These are phyloP conservation scores for Microctenopoma lineatum DNA, from an alignment of 2,797 vertebrate species.

Conservation along the genomic window DNA sequence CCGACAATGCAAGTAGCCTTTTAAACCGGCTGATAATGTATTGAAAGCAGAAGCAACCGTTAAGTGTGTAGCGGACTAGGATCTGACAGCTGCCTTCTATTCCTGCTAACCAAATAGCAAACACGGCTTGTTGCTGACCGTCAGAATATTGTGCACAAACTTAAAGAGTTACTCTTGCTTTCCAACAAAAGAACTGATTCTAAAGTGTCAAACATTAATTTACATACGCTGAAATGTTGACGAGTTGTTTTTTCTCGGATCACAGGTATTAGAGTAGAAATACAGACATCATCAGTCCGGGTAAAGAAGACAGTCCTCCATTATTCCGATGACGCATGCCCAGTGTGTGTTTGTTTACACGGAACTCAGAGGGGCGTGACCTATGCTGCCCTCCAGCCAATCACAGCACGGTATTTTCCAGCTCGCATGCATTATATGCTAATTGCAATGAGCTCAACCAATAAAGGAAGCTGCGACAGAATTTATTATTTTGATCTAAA, in stretches of 20 bases:
- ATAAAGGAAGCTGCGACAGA: too few species aligned
- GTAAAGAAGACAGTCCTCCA: slow-evolving; percentile 79
- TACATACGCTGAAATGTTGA: slow-evolving; percentile 58
- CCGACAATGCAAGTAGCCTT: not conserved
- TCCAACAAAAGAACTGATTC: not conserved
- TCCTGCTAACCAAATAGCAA: slow-evolving; percentile 65
- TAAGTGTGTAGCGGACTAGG: slow-evolving; percentile 28
- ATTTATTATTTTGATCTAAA: too few species aligned
- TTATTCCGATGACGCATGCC: slow-evolving; percentile 83
- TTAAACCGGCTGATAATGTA: not conserved
- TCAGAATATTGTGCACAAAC: slow-evolving; percentile 43
- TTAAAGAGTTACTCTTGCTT: slow-evolving; percentile 8
- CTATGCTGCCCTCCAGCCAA: slow-evolving; percentile 34
- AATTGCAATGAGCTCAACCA: not conserved
- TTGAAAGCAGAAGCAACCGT: not conserved
- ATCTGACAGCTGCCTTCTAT: slow-evolving; percentile 65
- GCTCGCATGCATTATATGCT: slow-evolving; percentile 8
- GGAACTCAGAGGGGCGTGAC: slow-evolving; percentile 49
- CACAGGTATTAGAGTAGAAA: slow-evolving; percentile 53
- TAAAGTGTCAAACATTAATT: slow-evolving; percentile 48
- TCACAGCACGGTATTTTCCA: slow-evolving; percentile 27
- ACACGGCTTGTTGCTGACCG: slow-evolving; percentile 55
- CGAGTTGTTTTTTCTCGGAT: slow-evolving; percentile 31
- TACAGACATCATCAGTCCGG: slow-evolving; percentile 62
- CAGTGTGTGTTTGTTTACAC: slow-evolving; percentile 84